phyloP scores from a whole-genome alignment of 2,888 invertebrate genomes.

The Incurvaria masculella region DNA sequence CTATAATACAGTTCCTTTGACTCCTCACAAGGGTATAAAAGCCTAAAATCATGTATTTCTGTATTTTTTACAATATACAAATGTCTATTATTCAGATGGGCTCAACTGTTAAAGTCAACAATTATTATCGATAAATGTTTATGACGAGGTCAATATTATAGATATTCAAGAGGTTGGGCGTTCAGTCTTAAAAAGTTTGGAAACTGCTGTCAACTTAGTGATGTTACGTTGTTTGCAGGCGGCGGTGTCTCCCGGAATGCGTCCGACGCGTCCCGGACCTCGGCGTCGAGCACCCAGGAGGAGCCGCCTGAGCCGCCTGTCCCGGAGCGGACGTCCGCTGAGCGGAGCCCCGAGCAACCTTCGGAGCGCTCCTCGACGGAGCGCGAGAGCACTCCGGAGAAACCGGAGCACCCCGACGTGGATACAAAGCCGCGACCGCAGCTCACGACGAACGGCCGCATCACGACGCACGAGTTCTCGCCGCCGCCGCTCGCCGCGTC shows the following conservation, averaged over 20 bases:
- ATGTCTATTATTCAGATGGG: too few relatives aligned
- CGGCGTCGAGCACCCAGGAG: slow-evolving; percentile 12
- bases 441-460: slow-evolving; percentile 29
- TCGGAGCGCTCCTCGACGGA: slow-evolving; percentile 12
- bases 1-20: too few relatives aligned
- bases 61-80: too few relatives aligned
- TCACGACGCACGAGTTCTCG: slow-evolving; percentile 25
- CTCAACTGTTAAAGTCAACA: too few relatives aligned
- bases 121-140: too few relatives aligned
- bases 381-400: not conserved
- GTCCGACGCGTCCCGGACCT: slow-evolving; percentile 41
- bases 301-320: not conserved
- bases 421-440: slow-evolving; percentile 21
- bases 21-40: too few relatives aligned
- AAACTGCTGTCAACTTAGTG: not conserved
- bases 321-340: not conserved
- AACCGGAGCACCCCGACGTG: not conserved
- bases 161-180: not conserved
- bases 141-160: too few relatives aligned
- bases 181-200: not conserved
- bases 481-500: slow-evolving; percentile 9
- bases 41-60: too few relatives aligned
- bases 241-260: slow-evolving; percentile 45
- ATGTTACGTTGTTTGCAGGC: slow-evolving; percentile 20
- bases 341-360: slow-evolving; percentile 16